phyloP scores from a whole-genome alignment of 35 echinoderm and acorn worm genomes.

The Hemicentrotus pulcherrimus region DNA sequence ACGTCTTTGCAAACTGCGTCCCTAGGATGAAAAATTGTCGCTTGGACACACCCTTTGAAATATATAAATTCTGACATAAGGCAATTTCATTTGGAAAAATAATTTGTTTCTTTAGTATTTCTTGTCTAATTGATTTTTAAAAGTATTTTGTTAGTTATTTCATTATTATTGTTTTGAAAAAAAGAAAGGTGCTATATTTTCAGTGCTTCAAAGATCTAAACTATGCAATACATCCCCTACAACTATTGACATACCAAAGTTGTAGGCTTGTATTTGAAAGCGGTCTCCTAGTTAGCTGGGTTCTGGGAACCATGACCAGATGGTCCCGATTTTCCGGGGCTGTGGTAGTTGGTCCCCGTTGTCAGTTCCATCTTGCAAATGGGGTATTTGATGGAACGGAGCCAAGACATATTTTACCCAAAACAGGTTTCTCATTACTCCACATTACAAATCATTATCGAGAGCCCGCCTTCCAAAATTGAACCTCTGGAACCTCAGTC shows the following conservation, averaged over 20 bases:
- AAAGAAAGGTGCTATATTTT: too few species aligned
- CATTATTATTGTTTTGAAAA: too few species aligned
- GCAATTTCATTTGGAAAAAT: too few species aligned
- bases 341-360: slow-evolving; percentile 8
- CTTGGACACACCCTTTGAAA: too few species aligned
- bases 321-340: slow-evolving; percentile 22
- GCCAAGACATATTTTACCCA: slow-evolving; percentile 13
- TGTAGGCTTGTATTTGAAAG: background rate
- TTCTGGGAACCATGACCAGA: slow-evolving; percentile 23
- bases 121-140: too few species aligned
- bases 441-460: slow-evolving; percentile 13
- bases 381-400: slow-evolving; percentile 21
- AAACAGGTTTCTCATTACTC: slow-evolving; percentile 32
- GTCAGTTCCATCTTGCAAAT: slow-evolving; percentile 22
- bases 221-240: too few species aligned
- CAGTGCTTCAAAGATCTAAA: too few species aligned
- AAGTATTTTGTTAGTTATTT: too few species aligned
- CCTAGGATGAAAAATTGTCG: too few species aligned
- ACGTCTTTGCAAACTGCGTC: too few species aligned
- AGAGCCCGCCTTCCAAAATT: background rate
- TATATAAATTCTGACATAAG: too few species aligned
- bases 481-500: background rate
- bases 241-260: background rate
- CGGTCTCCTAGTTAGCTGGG: background rate
- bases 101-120: too few species aligned